phyloP scores from a whole-genome alignment of 2,797 vertebrate genomes.

The Buceros bicornis region DNA sequence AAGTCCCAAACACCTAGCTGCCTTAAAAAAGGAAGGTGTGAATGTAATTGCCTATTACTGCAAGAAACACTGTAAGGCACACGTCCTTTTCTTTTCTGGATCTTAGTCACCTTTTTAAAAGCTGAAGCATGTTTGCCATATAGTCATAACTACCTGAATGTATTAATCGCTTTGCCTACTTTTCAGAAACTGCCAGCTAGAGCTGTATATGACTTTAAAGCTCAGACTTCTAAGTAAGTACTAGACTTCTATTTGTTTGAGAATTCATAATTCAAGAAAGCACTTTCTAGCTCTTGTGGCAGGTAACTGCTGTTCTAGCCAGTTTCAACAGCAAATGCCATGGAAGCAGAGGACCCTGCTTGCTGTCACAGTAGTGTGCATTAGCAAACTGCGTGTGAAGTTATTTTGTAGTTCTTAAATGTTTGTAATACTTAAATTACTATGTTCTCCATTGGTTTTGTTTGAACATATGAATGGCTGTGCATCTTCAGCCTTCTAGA shows the following conservation, averaged over 20 bases:
- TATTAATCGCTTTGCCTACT: conserved; percentile 55
- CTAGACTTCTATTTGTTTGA: conserved; percentile 1
- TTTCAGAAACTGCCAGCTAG: conserved; percentile 94
- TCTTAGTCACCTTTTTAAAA: neutral
- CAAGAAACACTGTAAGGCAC: neutral
- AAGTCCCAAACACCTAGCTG: neutral
- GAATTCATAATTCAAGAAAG: neutral
- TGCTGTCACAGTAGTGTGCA: neutral
- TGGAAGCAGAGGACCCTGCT: neutral
- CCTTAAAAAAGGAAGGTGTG: neutral
- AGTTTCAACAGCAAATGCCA: neutral
- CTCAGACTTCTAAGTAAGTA: conserved; percentile 99
- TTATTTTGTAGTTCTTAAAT: neutral
- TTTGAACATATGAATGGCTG: neutral
- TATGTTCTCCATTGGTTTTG: neutral
- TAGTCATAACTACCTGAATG: neutral
- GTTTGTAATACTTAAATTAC: neutral
- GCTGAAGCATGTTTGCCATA: neutral
- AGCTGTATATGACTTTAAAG: conserved; percentile 99
- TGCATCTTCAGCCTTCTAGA: neutral
- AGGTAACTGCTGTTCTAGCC: neutral
- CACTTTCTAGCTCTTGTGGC: neutral
- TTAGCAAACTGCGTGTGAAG: neutral
- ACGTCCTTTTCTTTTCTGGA: neutral
- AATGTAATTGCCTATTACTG: neutral